Evolutionary conservation across 2,113 vertebrate species (phyloP), one percentile per base, ranked within the genome.

Genomic region (Strix uralensis): DNA sequence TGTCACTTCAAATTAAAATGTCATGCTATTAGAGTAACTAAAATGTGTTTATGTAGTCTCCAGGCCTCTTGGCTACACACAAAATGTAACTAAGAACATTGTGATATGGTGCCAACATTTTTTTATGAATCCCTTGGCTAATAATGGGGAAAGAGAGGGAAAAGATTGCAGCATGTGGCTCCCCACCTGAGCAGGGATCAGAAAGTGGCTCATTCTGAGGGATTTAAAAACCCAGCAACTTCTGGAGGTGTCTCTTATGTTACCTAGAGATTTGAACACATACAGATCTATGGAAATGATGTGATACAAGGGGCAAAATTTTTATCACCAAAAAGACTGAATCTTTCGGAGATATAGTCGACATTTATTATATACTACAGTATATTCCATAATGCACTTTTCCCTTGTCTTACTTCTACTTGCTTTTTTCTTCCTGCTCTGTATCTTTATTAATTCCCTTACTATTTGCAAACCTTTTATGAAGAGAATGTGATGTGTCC

Each of bases 1-100:
- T 9, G 25, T 94, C 80, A 27, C 63, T 94, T 96, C 89, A 86
- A 69, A 90, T 96, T 96, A 44, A 74, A 94, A 81, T 90, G 82
- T 70, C 26, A 58, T 30, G 36, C 74, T 89, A 72, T 75, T 94
- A 96, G 11, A 82, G 40, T 59, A 90, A 87, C 80, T 95, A 78
- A 94, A 81, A 70, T 18, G 1, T 29, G 49, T 83, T 90, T 88
- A 47, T 72, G 47, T 21, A 81, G 38, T 71, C 55, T 49, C 67
- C 94, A 58, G 87, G 59, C 52, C 81, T 94, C 88, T 83, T 87
- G 86, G 40, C 73, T 71, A 12, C 34, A 38, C 49, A 63, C 40
- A 75, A 94, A 92, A 81, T 70, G 30, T 51, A 87, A 57, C 74
- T 30, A 51, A 94, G 92, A 97, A 44, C n/a, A 27, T 55, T 67